Conservation (phyloP, 1,140 invertebrate genomes). For the Pemphigus obesinymphae region DNA sequence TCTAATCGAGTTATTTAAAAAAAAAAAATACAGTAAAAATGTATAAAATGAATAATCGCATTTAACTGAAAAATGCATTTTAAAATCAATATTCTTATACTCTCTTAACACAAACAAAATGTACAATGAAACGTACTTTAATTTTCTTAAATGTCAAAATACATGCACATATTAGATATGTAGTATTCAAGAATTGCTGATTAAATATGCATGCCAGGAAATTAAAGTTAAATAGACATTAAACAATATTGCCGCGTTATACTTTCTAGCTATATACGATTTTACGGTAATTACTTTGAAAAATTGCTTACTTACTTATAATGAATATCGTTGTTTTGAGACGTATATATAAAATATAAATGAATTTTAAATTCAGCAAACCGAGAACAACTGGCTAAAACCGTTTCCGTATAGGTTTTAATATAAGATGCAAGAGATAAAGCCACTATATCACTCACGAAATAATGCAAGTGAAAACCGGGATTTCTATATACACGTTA, state of each 20-base stretch:
- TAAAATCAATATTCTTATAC: too few relatives aligned
- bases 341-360: not conserved
- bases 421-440: not conserved
- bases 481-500: not conserved
- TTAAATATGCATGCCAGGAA: not conserved
- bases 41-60: too few relatives aligned
- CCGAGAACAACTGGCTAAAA: not conserved
- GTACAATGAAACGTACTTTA: too few relatives aligned
- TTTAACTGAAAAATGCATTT: too few relatives aligned
- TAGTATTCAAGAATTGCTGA: too few relatives aligned
- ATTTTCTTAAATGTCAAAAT: too few relatives aligned
- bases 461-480: not conserved
- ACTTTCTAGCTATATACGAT: constrained; percentile 1
- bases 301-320: not conserved
- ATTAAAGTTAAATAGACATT: not conserved
- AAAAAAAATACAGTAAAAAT: too few relatives aligned
- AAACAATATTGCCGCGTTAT: not conserved
- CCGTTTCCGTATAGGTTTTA: not conserved
- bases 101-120: too few relatives aligned
- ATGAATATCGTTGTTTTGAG: not conserved
- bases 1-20: too few relatives aligned
- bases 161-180: too few relatives aligned
- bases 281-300: not conserved
- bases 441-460: not conserved
- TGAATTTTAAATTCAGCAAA: not conserved